These are phyloP conservation scores for Phrixothrix hirtus DNA, from an alignment of 2,888 invertebrate species.

Conservation along the genomic window DNA sequence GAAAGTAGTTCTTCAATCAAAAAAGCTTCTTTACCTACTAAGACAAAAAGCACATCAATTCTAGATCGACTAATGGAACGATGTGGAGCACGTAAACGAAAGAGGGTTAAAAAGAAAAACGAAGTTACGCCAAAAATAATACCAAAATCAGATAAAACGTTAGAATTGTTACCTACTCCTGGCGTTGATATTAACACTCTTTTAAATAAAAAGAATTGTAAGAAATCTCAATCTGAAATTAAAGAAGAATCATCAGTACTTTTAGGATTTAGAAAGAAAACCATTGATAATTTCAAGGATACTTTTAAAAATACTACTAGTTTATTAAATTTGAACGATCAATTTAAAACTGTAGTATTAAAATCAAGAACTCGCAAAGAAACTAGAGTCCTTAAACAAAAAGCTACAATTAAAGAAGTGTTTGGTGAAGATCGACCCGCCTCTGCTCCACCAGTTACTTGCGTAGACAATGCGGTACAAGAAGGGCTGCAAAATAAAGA, in stretches of 20 bases:
- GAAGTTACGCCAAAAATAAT: conserved; percentile 62
- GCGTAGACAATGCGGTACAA: conserved; percentile 57
- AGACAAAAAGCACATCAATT: conserved; percentile 61
- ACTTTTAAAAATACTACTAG: conserved; percentile 69
- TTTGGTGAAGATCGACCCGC: conserved; percentile 81
- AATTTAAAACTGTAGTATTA: conserved; percentile 72
- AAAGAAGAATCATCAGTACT: conserved; percentile 63
- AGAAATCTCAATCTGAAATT: conserved; percentile 47
- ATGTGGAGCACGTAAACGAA: conserved; percentile 64
- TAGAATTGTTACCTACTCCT: conserved; percentile 69
- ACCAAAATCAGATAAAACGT: conserved; percentile 60
- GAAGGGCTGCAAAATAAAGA: conserved; percentile 56
- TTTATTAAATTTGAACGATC: conserved; percentile 62
- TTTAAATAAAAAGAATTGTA: conserved; percentile 56
- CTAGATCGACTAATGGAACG: conserved; percentile 69
- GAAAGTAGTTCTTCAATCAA: conserved; percentile 70
- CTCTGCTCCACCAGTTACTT: conserved; percentile 76
- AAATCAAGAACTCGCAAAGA: conserved; percentile 77
- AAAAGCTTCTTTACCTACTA: conserved; percentile 60
- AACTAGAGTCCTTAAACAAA: conserved; percentile 71
- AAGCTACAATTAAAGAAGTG: conserved; percentile 80
- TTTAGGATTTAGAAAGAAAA: conserved; percentile 70
- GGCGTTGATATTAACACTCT: conserved; percentile 60
- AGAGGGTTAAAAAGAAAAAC: conserved; percentile 61
- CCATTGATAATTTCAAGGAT: conserved; percentile 68